Evolutionary conservation across 2,113 vertebrate genomes (phyloP).

Genomic region (Leucosticte australis): DNA sequence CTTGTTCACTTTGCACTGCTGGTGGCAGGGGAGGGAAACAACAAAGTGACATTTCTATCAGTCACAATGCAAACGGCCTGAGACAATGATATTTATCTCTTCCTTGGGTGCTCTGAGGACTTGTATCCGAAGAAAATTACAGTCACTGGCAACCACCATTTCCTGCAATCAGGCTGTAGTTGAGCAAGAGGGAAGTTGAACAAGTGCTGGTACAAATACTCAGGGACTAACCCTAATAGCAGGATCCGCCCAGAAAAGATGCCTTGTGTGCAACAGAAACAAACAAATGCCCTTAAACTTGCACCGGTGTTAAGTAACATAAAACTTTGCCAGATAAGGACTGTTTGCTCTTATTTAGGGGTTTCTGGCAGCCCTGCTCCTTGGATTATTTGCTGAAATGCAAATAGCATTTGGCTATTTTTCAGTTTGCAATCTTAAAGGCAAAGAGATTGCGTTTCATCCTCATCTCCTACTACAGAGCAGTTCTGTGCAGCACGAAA

Average conservation of each 20-base stretch:
- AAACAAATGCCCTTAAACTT: conserved; percentile 34
- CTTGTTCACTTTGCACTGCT: conserved; percentile 23
- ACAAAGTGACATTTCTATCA: conserved; percentile 16
- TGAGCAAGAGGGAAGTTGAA: neutral
- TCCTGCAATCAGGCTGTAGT: neutral
- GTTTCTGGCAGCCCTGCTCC: conserved; percentile 15
- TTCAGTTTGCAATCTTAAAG: neutral
- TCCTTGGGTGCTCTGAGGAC: neutral
- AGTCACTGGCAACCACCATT: neutral
- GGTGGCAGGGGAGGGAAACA: conserved; percentile 10
- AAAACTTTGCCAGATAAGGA: conserved; percentile 21
- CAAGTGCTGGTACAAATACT: conserved; percentile 1
- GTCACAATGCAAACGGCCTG: neutral
- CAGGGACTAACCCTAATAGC: neutral
- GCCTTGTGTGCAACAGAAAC: neutral
- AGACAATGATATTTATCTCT: conserved; percentile 27
- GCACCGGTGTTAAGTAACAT: neutral
- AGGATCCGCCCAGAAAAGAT: neutral
- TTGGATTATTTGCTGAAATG: conserved; percentile 45
- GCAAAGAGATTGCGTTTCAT: neutral
- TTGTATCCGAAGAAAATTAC: neutral
- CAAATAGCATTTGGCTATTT: neutral
- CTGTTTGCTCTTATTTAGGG: conserved; percentile 37
- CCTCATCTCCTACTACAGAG: neutral
- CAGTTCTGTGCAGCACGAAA: neutral